phyloP scores from a whole-genome alignment of 2,888 invertebrate genomes.

The Oxycera nigricornis region DNA sequence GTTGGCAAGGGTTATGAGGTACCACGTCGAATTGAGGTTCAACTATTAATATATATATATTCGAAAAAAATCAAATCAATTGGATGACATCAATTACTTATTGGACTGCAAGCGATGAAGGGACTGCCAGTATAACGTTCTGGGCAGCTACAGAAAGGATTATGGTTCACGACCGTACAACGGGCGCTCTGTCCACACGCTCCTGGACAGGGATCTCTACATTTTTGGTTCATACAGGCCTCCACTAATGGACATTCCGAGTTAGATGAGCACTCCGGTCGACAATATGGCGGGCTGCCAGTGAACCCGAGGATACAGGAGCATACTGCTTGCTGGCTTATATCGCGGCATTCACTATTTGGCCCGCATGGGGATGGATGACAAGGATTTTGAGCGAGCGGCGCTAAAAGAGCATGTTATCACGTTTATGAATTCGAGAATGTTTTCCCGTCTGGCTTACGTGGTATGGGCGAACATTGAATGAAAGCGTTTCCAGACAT shows the following conservation, averaged over 20 bases:
- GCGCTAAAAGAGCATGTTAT: not conserved
- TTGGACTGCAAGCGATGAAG: conserved; percentile 65
- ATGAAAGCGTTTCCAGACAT: conserved; percentile 72
- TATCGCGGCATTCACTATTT: conserved; percentile 72
- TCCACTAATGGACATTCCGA: conserved; percentile 74
- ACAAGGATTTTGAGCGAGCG: conserved; percentile 61
- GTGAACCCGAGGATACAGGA: conserved; percentile 73
- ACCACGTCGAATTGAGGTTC: conserved; percentile 74
- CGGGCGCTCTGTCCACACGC: conserved; percentile 75
- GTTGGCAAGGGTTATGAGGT: conserved; percentile 68
- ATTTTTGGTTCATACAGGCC: conserved; percentile 79
- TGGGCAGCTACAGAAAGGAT: conserved; percentile 75
- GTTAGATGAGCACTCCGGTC: conserved; percentile 77
- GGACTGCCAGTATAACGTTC: conserved; percentile 74
- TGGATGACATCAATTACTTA: conserved; percentile 42
- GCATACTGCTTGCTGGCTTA: conserved; percentile 66
- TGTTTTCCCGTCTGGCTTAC: conserved; percentile 23
- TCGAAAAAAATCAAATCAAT: conserved; percentile 41
- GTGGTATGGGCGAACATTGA: conserved; percentile 62
- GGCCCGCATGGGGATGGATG: conserved; percentile 73
- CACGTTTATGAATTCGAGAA: not conserved
- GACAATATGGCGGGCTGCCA: conserved; percentile 75
- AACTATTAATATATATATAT: conserved; percentile 62
- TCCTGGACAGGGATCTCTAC: conserved; percentile 78
- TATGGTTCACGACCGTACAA: conserved; percentile 77